A percentile compares a stretch with the other conserved stretches of the same genome.
Conservation (phyloP, 2,113 vertebrate species). For the Sylvia atricapilla region DNA sequence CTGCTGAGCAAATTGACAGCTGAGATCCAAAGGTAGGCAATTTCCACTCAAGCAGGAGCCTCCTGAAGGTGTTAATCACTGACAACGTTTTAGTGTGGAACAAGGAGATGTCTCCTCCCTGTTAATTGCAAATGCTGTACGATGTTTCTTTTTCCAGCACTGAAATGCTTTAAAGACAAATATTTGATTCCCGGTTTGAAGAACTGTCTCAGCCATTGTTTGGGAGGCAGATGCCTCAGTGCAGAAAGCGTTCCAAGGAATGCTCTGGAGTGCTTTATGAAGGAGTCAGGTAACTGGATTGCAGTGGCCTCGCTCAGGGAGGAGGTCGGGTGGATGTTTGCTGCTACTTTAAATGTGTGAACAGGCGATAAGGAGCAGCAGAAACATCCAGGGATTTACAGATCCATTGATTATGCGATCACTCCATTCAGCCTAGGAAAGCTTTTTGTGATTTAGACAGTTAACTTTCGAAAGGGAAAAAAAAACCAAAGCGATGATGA, state of each 20-base stretch:
- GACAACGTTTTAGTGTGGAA: not conserved
- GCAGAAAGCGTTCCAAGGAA: not conserved
- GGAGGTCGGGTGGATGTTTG: not conserved
- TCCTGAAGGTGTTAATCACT: not conserved
- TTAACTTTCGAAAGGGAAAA: not conserved
- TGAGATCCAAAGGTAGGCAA: not conserved
- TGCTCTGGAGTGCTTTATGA: not conserved
- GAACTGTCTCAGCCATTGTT: not conserved
- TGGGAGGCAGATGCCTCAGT: not conserved
- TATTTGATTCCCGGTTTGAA: not conserved
- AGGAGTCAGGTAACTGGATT: not conserved
- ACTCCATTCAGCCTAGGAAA: not conserved
- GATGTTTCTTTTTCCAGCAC: not conserved
- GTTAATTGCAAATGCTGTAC: not conserved
- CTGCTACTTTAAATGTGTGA: not conserved
- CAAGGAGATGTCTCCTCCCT: not conserved
- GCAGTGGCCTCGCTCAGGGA: not conserved
- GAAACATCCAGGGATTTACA: not conserved
- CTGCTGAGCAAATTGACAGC: not conserved
- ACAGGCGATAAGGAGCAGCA: not conserved
- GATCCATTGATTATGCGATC: not conserved
- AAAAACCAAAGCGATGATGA: not conserved
- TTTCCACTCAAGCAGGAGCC: not conserved
- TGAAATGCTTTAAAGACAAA: not conserved
- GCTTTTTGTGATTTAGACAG: not conserved